Evolutionary conservation across 2,888 invertebrate genomes (phyloP).

Genomic region (Chymomyza amoena): DNA sequence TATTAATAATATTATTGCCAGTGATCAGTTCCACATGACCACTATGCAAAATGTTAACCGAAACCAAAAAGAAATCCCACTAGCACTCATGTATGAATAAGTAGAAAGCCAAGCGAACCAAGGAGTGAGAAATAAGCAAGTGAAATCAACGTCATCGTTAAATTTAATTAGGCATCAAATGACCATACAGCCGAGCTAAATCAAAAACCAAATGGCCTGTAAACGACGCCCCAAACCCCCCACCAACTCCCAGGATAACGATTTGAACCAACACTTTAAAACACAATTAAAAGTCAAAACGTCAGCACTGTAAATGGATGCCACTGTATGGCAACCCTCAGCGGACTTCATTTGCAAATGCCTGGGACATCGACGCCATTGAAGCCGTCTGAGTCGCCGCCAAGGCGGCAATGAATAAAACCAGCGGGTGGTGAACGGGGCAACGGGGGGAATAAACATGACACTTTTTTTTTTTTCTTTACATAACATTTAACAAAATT

Average conservation of each 20-base stretch:
- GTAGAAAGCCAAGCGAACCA: background rate
- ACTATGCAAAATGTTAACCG: background rate
- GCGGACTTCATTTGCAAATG: constrained; percentile 66
- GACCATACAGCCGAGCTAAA: constrained; percentile 64
- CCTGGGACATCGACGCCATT: constrained; percentile 48
- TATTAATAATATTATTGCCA: no score
- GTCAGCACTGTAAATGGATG: constrained; percentile 59
- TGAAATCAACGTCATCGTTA: constrained; percentile 69
- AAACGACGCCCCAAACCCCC: constrained; percentile 38
- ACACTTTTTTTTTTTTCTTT: constrained; percentile 47
- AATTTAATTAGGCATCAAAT: constrained; percentile 77
- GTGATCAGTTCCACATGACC: background rate
- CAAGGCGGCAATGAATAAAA: constrained; percentile 45
- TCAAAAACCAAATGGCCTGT: constrained; percentile 73
- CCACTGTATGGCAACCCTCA: constrained; percentile 58
- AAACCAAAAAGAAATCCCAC: constrained; percentile 9
- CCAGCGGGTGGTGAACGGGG: constrained; percentile 13
- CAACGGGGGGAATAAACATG: constrained; percentile 25
- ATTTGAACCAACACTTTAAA: constrained; percentile 58
- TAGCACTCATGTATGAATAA: background rate
- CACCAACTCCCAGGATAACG: background rate
- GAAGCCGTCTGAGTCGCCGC: constrained; percentile 37
- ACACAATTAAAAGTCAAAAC: constrained; percentile 69
- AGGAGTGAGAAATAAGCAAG: background rate
- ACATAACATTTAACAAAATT: constrained; percentile 75